Evolutionary conservation across 2,113 vertebrate genomes (phyloP).

Genomic region (Mus musculus): GRCm39 chr16:34050001-34050500

Average conservation of each 20-base stretch:
- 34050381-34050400: constrained; percentile 32
- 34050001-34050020: neutral
- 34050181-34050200: constrained; percentile 27
- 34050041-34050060: constrained; percentile 12
- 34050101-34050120: neutral
- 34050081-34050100: neutral
- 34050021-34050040: constrained; percentile 22
- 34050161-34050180: constrained; percentile 11
- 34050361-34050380: constrained; percentile 43
- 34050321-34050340: constrained; percentile 36
- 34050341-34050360: constrained; percentile 36
- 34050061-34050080: neutral
- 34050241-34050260: neutral
- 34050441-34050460: neutral
- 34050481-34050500: neutral
- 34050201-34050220: constrained; percentile 39
- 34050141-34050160: neutral
- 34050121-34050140: constrained; percentile 8
- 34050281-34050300: constrained; percentile 13
- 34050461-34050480: constrained; percentile 8
- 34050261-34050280: constrained; percentile 44
- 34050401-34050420: neutral
- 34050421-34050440: constrained; percentile 17
- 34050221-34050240: neutral
- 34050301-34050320: constrained; percentile 17